Percentiles rank a stretch among this genome's conserved stretches.
phyloP scores from a whole-genome alignment of 2,888 invertebrate species.

The Anagyrus pseudococci region DNA sequence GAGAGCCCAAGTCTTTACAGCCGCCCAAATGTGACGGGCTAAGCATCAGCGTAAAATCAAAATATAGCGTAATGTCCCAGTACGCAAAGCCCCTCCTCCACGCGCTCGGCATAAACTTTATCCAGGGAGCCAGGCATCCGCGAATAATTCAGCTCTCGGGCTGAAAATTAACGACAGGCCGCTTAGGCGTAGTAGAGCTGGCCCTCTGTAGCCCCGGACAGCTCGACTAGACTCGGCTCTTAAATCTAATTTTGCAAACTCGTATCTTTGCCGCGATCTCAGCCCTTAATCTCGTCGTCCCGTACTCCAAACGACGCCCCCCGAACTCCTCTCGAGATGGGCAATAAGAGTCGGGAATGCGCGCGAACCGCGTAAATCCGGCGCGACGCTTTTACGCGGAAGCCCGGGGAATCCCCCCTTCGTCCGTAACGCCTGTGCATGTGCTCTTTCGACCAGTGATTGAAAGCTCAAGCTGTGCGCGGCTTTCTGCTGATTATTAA shows the following conservation, averaged over 20 bases:
- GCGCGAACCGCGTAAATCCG: conserved; percentile 20
- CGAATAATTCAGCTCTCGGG: conserved; percentile 18
- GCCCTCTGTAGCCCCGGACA: background rate
- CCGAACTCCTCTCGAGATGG: conserved; percentile 1
- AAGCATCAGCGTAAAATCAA: too few species aligned
- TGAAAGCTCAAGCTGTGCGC: too few species aligned
- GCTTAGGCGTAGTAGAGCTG: background rate
- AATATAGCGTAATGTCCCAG: too few species aligned
- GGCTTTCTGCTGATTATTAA: too few species aligned
- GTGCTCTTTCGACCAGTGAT: too few species aligned
- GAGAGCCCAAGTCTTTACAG: too few species aligned
- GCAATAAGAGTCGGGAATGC: too few species aligned
- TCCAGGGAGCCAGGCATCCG: background rate
- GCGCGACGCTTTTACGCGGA: conserved; percentile 14
- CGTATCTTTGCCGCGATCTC: background rate
- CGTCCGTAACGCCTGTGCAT: too few species aligned
- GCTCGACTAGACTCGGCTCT: conserved; percentile 11
- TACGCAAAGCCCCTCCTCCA: too few species aligned
- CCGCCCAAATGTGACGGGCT: too few species aligned
- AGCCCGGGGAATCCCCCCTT: conserved; percentile 8
- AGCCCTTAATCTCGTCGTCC: conserved; percentile 15
- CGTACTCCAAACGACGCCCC: background rate
- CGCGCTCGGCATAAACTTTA: too few species aligned
- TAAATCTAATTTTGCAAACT: conserved; percentile 31
- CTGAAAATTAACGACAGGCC: conserved; percentile 17